A percentile compares a stretch with the other conserved stretches of the same genome.
Conservation (phyloP, 2,888 invertebrate species). For the Steinernema hermaphroditum region DNA sequence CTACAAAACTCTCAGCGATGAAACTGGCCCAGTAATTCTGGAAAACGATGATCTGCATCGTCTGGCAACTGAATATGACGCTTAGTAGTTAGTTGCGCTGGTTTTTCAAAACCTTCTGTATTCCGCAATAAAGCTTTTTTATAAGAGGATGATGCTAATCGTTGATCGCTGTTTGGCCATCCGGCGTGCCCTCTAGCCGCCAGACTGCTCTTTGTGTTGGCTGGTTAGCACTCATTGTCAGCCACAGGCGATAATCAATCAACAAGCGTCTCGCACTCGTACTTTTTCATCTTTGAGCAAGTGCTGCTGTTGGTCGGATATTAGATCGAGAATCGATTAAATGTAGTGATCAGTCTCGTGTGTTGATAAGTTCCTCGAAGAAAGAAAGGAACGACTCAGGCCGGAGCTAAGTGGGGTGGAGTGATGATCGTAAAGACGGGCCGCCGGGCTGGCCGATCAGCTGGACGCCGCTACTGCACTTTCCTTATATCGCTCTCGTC, state of each 20-base stretch:
- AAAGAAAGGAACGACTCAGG: neutral
- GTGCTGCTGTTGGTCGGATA: neutral
- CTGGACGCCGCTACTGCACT: too few relatives aligned
- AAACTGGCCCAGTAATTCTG: neutral
- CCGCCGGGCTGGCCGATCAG: too few relatives aligned
- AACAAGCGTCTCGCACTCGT: constrained; percentile 4
- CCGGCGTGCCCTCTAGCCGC: neutral
- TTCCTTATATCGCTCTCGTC: too few relatives aligned
- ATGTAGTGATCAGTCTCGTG: neutral
- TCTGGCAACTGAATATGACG: neutral
- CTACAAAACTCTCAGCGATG: neutral
- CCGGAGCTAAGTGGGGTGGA: too few relatives aligned
- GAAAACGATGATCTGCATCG: constrained; percentile 15
- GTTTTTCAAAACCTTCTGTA: neutral
- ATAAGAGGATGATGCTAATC: neutral
- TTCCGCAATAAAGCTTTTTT: neutral
- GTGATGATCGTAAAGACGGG: too few relatives aligned
- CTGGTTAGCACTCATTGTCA: neutral
- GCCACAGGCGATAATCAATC: constrained; percentile 20
- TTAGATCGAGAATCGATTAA: neutral
- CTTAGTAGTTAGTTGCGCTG: neutral
- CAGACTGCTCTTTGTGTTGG: neutral
- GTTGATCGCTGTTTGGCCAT: neutral
- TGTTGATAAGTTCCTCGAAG: neutral
- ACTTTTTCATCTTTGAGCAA: neutral